A percentile compares a stretch with the other conserved stretches of the same genome.
These are phyloP conservation scores for Psophia crepitans DNA, from an alignment of 2,113 vertebrate genomes.

Conservation along the genomic window DNA sequence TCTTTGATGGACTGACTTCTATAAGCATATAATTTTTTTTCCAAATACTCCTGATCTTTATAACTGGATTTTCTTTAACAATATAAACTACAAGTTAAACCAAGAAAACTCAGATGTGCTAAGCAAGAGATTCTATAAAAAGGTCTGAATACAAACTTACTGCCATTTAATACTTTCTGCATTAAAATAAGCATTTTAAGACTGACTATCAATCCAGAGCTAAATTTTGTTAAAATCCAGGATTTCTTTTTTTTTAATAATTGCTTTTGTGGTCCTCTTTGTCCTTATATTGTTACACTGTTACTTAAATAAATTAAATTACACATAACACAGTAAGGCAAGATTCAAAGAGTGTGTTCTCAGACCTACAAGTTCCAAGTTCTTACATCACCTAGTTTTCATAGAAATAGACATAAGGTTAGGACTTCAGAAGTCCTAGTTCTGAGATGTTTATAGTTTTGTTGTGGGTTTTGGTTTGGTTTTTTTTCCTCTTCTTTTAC, in stretches of 20 bases:
- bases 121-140: background rate
- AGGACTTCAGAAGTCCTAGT: background rate
- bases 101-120: background rate
- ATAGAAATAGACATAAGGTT: background rate
- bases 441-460: background rate
- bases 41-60: background rate
- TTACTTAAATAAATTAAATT: background rate
- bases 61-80: background rate
- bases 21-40: background rate
- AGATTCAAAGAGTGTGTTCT: background rate
- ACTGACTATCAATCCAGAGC: background rate
- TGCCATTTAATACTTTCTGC: background rate
- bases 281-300: background rate
- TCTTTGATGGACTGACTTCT: background rate
- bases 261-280: background rate
- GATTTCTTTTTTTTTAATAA: background rate
- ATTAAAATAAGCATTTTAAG: background rate
- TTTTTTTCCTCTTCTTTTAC: rapidly evolving
- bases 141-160: background rate
- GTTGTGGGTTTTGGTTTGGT: too few species aligned
- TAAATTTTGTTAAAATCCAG: background rate
- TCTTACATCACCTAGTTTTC: background rate
- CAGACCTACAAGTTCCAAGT: background rate
- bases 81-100: background rate
- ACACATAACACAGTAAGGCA: background rate